Base-by-base conservation (phyloP, 2,113 vertebrate species). In the Syrrhaptes paradoxus region DNA sequence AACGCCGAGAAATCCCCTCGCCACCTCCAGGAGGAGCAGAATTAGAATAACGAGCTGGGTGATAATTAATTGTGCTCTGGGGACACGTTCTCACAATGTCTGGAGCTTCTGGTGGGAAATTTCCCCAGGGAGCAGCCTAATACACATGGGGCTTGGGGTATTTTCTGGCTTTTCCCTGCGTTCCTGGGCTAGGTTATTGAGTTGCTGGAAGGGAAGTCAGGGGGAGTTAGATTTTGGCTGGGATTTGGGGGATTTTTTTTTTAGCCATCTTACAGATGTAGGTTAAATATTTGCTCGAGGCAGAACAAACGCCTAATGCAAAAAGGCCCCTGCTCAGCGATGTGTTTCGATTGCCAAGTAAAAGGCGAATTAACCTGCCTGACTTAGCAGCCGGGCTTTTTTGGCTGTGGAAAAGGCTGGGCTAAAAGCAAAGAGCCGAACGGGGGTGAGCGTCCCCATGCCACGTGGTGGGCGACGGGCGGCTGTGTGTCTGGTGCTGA, bases 261-360 rank as follows among this genome's bases (percentile, higher is more conserved):
- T 93, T 46, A 67, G n/a, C 82, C 3, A 1, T 49, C 28, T 81
- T 45, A 55, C 34, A 77, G 59, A 85, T 83, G 67, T 72, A 92
- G 73, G 77, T 96, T 92, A 94, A 95, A 93, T 84, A 92, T 89
- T 89, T 90, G 91, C 94, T 91, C 4, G 9, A 29, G 81, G 91
- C 68, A 82, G 84, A 92, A 61, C 57, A 80, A 90, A 84, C 3
- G 48, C 45, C 74, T 68, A 10, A 54, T 36, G 68, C 45, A 68
- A 76, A 91, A 87, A 48, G 86, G 41, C 41, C 83, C 45, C n/a
- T 4, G 0, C 59, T 85, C 18, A 7, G 63, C 11, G 6, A 62
- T 77, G 73, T 21, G 38, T 48, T 87, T 88, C 25, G 43, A 89
- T 68, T 15, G 12, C 57, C 58, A 43, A 73, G 93, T 43, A 55